These are phyloP conservation scores for Tubulanus polymorphus DNA, from an alignment of 2,888 invertebrate species.

Conservation along the genomic window DNA sequence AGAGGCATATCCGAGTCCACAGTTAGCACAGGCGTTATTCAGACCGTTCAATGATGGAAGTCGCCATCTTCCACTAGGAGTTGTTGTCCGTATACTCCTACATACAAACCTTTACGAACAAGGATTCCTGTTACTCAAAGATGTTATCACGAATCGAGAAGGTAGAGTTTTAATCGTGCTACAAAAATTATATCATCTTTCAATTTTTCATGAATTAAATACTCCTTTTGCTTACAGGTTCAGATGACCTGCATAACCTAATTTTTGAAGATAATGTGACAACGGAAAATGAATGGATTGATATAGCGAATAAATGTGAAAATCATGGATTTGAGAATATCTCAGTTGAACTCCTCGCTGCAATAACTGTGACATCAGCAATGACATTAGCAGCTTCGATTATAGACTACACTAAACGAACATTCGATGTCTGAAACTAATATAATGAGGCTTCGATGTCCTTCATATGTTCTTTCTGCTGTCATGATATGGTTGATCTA, in stretches of 20 bases:
- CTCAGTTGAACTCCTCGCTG: slow-evolving; percentile 32
- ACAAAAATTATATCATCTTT: background rate
- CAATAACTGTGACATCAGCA: slow-evolving; percentile 29
- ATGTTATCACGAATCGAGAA: slow-evolving; percentile 2
- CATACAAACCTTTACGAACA: slow-evolving; percentile 15
- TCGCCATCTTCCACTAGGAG: slow-evolving; percentile 21
- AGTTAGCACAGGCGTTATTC: slow-evolving; percentile 33
- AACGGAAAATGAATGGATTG: slow-evolving; percentile 32
- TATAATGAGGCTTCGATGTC: too few species aligned
- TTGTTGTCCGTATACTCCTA: slow-evolving; percentile 19
- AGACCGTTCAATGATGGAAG: slow-evolving; percentile 10
- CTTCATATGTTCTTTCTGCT: too few species aligned
- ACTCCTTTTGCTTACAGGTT: background rate
- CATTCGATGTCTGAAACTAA: too few species aligned
- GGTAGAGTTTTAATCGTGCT: background rate
- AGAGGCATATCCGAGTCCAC: slow-evolving; percentile 30
- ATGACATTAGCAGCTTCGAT: slow-evolving; percentile 31
- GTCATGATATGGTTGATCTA: too few species aligned
- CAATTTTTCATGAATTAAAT: background rate
- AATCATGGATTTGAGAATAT: slow-evolving; percentile 33
- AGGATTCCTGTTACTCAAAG: slow-evolving; percentile 19
- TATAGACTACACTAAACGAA: too few species aligned
- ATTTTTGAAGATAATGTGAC: slow-evolving; percentile 36
- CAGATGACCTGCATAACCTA: slow-evolving; percentile 21
- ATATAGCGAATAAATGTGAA: slow-evolving; percentile 29